Evolutionary conservation across 1,140 invertebrate species (phyloP).

Genomic region (Agrilus planipennis): DNA sequence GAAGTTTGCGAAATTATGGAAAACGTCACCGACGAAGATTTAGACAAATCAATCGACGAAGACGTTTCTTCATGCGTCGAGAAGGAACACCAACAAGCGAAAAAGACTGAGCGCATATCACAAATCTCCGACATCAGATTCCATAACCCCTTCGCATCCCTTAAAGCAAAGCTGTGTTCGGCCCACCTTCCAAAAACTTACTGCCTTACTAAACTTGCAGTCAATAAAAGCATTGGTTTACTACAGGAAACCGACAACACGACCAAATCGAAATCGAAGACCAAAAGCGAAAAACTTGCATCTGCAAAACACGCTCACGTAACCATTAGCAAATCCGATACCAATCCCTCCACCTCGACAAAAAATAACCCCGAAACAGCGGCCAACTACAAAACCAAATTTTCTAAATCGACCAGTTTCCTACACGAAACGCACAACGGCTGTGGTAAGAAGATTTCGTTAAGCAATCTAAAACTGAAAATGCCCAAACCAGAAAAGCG

Average conservation of each 20-base stretch:
- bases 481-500: constrained; percentile 22
- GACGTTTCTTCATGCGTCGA: constrained; percentile 9
- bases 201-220: constrained; percentile 32
- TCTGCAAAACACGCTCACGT: constrained; percentile 4
- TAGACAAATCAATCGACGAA: constrained; percentile 14
- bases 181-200: constrained; percentile 33
- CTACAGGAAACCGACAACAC: constrained; percentile 7
- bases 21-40: constrained; percentile 25
- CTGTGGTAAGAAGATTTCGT: constrained; percentile 7
- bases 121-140: constrained; percentile 27
- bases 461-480: constrained; percentile 27
- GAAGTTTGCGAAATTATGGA: constrained; percentile 37
- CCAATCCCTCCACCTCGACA: constrained; percentile 13
- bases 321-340: background rate
- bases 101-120: constrained; percentile 31
- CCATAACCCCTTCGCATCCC: constrained; percentile 27
- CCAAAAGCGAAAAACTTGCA: too few relatives aligned
- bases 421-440: constrained; percentile 19
- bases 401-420: constrained; percentile 30
- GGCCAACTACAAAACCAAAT: constrained; percentile 12
- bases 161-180: constrained; percentile 35
- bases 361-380: background rate
- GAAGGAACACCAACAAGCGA: constrained; percentile 25
- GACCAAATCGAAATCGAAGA: constrained; percentile 13
- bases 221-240: constrained; percentile 30